Evolutionary conservation across 1,140 invertebrate species (phyloP).

Genomic region (Holcopasites calliopsidis): DNA sequence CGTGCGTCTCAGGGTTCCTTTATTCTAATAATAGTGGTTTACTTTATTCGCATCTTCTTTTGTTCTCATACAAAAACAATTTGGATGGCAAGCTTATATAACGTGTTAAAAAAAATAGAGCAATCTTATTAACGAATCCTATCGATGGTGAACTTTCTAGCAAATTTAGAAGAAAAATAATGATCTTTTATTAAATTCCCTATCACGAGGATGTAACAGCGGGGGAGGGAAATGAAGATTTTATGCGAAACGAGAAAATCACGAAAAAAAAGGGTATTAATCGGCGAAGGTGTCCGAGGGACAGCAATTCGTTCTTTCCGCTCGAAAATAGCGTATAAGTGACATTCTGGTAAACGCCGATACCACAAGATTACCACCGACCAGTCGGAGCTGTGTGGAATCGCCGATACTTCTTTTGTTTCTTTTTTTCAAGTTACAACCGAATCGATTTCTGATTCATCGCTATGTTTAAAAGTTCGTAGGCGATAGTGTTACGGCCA

Average conservation of each 20-base stretch:
- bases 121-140: not conserved
- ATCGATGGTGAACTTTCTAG: not conserved
- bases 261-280: not conserved
- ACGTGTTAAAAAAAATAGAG: too few species aligned
- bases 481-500: slow-evolving; percentile 32
- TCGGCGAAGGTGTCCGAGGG: slow-evolving; percentile 17
- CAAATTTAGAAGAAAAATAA: not conserved
- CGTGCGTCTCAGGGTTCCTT: not conserved
- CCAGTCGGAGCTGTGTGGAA: slow-evolving; percentile 22
- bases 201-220: too few species aligned
- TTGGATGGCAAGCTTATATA: not conserved
- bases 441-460: slow-evolving; percentile 37
- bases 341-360: slow-evolving; percentile 4
- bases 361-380: slow-evolving; percentile 4
- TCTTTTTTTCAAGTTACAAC: slow-evolving; percentile 17
- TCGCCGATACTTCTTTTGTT: slow-evolving; percentile 7
- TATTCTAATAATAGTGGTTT: not conserved
- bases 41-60: not conserved
- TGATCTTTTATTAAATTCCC: not conserved
- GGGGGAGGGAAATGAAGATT: not conserved
- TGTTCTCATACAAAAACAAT: not conserved
- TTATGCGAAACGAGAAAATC: not conserved
- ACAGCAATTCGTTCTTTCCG: not conserved
- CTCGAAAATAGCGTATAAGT: slow-evolving; percentile 21
- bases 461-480: slow-evolving; percentile 52